Evolutionary conservation across 2,113 vertebrate species (phyloP).

Genomic region (Rhinolophus sinicus): DNA sequence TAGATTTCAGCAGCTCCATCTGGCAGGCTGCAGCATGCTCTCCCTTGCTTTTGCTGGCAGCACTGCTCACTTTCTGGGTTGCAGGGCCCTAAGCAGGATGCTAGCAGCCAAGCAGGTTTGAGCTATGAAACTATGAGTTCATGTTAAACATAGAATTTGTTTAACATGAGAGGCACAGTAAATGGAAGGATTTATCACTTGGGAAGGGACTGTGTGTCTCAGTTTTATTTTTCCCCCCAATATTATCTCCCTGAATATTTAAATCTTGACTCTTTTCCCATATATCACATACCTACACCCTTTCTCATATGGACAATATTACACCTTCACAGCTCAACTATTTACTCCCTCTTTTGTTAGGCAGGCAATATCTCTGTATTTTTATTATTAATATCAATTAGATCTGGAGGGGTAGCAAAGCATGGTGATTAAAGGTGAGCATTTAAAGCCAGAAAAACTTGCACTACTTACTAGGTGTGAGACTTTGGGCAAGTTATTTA

Average conservation of each 20-base stretch:
- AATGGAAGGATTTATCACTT: constrained; percentile 40
- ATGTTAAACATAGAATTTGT: constrained; percentile 44
- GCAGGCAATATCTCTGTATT: neutral
- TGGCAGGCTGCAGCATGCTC: neutral
- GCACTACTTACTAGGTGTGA: neutral
- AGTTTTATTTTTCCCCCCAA: neutral
- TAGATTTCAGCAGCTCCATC: constrained; percentile 27
- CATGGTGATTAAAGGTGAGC: neutral
- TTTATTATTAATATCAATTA: constrained; percentile 47
- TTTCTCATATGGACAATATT: neutral
- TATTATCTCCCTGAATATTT: neutral
- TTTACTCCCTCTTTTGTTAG: neutral
- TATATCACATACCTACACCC: neutral
- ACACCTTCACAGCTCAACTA: neutral
- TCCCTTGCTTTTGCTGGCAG: neutral
- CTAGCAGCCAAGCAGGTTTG: constrained; percentile 61
- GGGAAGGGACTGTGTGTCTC: neutral
- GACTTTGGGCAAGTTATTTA: neutral
- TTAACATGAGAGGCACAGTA: constrained; percentile 27
- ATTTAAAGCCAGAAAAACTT: constrained; percentile 40
- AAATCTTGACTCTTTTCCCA: neutral
- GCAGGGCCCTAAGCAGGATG: neutral
- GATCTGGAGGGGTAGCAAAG: neutral
- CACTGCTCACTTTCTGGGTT: neutral
- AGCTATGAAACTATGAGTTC: constrained; percentile 61